Conservation (phyloP, 1,140 invertebrate genomes). For the Euwallacea similis region DNA sequence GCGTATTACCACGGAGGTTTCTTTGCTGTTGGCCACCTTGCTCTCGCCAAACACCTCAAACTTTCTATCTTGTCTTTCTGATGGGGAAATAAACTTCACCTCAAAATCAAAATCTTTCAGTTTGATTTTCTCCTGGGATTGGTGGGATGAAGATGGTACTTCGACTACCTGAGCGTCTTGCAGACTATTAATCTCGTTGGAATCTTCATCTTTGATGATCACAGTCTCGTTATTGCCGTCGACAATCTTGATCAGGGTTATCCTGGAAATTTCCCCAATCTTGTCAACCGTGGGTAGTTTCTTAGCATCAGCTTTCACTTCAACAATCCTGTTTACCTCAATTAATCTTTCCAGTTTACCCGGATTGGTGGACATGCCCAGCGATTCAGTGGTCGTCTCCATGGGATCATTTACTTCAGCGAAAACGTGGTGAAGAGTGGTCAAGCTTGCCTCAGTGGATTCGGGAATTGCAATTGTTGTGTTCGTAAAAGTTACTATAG, state of each 20-base stretch:
- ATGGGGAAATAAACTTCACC: constrained; percentile 7
- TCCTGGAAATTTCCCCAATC: constrained; percentile 67
- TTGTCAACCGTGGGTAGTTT: constrained; percentile 62
- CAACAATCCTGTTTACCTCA: constrained; percentile 66
- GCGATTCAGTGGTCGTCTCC: constrained; percentile 33
- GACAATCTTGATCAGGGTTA: constrained; percentile 66
- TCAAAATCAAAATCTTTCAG: constrained; percentile 28
- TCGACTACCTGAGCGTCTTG: constrained; percentile 33
- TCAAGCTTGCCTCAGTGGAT: constrained; percentile 52
- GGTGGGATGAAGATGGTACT: constrained; percentile 11
- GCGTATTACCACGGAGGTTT: background rate
- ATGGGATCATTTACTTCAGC: constrained; percentile 50
- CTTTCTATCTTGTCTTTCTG: constrained; percentile 43
- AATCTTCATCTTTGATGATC: constrained; percentile 30
- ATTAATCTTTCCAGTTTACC: constrained; percentile 60
- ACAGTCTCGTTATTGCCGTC: constrained; percentile 48
- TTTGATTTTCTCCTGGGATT: constrained; percentile 18
- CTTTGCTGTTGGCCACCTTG: constrained; percentile 29
- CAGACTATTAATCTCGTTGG: constrained; percentile 34
- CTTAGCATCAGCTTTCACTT: constrained; percentile 60
- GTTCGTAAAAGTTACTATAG: constrained; percentile 20
- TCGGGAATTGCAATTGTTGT: constrained; percentile 25
- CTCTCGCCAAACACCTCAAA: constrained; percentile 45
- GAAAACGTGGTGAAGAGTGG: constrained; percentile 59
- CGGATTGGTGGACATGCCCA: constrained; percentile 12